Evolutionary conservation across 2,113 vertebrate species (phyloP).

Genomic region (Vidua macroura): DNA sequence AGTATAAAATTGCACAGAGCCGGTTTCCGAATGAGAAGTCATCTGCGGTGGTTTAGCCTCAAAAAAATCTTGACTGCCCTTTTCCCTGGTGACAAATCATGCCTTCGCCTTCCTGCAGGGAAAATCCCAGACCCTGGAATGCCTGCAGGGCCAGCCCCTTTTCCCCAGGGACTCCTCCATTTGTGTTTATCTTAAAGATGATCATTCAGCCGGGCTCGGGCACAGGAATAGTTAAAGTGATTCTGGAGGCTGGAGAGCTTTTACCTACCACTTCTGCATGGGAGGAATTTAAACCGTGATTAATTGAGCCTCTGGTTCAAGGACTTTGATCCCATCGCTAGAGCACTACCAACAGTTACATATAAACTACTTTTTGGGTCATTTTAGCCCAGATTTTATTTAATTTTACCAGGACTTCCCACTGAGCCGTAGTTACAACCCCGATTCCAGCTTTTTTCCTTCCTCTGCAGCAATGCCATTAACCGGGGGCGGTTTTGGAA

Average conservation of each 20-base stretch:
- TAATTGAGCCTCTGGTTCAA: not conserved
- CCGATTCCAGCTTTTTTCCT: not conserved
- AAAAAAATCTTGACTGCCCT: not conserved
- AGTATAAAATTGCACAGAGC: not conserved
- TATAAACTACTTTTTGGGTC: not conserved
- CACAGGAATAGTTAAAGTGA: not conserved
- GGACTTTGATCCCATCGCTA: not conserved
- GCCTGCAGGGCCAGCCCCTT: accelerated
- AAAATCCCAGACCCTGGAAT: not conserved
- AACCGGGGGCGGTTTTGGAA: not conserved
- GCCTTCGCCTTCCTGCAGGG: not conserved
- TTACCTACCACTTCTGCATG: not conserved
- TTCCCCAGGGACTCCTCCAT: not conserved
- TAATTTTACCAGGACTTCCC: not conserved
- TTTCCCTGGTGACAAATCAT: not conserved
- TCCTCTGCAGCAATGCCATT: not conserved
- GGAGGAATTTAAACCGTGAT: not conserved
- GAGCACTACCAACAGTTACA: not conserved
- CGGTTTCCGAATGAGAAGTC: not conserved
- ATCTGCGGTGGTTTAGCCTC: not conserved
- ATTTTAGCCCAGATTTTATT: not conserved
- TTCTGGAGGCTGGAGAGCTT: not conserved
- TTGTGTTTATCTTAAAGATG: not conserved
- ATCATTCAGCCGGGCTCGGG: not conserved
- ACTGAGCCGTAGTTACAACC: accelerated